Base-by-base conservation (phyloP, 2,888 invertebrate species). In the Andrena minutula region DNA sequence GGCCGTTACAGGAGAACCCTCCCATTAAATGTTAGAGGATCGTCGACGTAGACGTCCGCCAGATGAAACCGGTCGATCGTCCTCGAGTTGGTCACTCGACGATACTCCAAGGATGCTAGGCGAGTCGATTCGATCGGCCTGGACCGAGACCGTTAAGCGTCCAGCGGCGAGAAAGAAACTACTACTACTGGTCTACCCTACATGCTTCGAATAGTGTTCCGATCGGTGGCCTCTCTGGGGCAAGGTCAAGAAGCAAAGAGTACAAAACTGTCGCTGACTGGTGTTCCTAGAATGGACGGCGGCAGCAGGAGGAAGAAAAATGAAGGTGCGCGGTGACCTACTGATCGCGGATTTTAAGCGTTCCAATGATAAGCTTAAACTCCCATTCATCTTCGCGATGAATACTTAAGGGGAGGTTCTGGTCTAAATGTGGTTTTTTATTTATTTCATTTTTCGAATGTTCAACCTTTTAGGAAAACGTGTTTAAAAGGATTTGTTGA, bases 221-320 rank as follows among this genome's bases (percentile, higher is more conserved):
- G 78, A 82, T 79, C 87, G 81, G 88, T 76, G 85, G 82, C 82
- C 84, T 88, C 88, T 89, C 86, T 88, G 89, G 88, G 89, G 88
- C 88, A 88, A 88, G 89, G 89, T 88, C 89, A 88, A 89, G 86
- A 88, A 87, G 89, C 86, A 86, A 84, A 84, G 79, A 89, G 84
- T 84, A 89, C 78, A 88, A 85, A 89, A 88, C 86, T 89, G 86
- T 89, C 88, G 80, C 87, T 84, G 78, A 65, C 64, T 74, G 80
- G 68, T 78, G 74, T 83, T 76, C 75, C 82, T 78, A 71, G 78
- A 60, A 49, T 56, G 66, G n/a, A 32, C 61, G 66, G 10, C 68
- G 63, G 60, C 60, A 68, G 64, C 58, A 32, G 68, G 81, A 68
- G 83, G 71, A 79, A 76, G 73, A 85, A 80, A 69, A 81, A 87